These are phyloP conservation scores for Thecophora atra DNA, from an alignment of 2,888 invertebrate genomes.

Conservation along the genomic window DNA sequence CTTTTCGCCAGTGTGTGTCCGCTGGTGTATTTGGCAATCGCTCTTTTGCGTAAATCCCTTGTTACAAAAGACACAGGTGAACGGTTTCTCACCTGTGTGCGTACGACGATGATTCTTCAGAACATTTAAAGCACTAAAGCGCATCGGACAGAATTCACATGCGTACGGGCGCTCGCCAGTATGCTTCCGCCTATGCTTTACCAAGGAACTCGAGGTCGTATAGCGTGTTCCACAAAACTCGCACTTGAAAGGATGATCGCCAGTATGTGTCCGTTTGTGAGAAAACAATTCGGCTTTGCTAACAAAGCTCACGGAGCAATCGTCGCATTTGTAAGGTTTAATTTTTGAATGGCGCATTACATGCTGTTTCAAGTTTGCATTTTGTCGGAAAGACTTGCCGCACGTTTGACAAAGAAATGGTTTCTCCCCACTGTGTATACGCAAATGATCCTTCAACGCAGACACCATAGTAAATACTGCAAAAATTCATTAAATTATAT, in stretches of 20 bases:
- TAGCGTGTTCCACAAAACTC: conserved; percentile 69
- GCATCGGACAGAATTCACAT: conserved; percentile 71
- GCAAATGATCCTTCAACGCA: conserved; percentile 70
- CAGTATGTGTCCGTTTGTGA: conserved; percentile 70
- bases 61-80: conserved; percentile 69
- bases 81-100: conserved; percentile 71
- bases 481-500: conserved; percentile 14
- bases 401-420: conserved; percentile 70
- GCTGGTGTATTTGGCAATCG: conserved; percentile 70
- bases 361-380: conserved; percentile 71
- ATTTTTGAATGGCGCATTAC: conserved; percentile 69
- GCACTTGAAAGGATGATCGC: conserved; percentile 71
- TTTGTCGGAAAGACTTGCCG: conserved; percentile 71
- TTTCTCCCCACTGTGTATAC: conserved; percentile 71
- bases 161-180: conserved; percentile 71
- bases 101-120: conserved; percentile 70
- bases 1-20: conserved; percentile 68
- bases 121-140: conserved; percentile 70
- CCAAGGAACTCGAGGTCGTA: conserved; percentile 71
- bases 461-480: conserved; percentile 69
- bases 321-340: conserved; percentile 64
- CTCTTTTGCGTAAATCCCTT: conserved; percentile 71
- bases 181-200: conserved; percentile 70
- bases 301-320: conserved; percentile 67
- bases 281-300: conserved; percentile 69